Base-by-base conservation (phyloP, 1,140 invertebrate genomes). In the Trypoxylus dichotomus region DNA sequence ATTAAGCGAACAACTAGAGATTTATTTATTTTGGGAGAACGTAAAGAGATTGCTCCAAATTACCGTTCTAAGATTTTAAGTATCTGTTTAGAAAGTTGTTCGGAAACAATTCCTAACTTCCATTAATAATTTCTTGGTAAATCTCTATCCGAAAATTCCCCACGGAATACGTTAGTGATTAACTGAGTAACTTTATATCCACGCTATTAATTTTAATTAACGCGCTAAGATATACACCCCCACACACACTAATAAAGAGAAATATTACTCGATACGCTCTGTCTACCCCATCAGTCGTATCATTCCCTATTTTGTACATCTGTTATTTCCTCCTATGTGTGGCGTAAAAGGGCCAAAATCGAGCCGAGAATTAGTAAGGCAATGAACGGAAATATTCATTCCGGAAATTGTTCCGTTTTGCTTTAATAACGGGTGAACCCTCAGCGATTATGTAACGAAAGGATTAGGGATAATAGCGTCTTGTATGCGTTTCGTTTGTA, bases 111-210 rank as follows among this genome's bases (percentile, higher is more conserved):
- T 27, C 24, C 60, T 15, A 68, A 68, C 19, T 24, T 68, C 13
- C 21, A 68, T 68, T 68, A 25, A 24, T 24, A 68, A 68, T 29
- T 27, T 13, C 60, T 7, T 8, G 8, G 60, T 15, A 68, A 68
- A 68, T 68, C 60, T 68, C 60, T 68, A 24, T 68, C 60, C 60
- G 60, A 68, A 68, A 68, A 68, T 27, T 68, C 60, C 60, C 60
- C 19, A 29, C 25, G 27, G 60, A 13, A 24, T 10, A 68, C 60
- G 8, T 27, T 29, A 68, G 24, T 68, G 60, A 68, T 68, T 68
- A 68, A 68, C 60, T 29, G 10, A 13, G 24, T 29, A 68, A 68
- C 60, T 68, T 68, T 68, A 29, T 68, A 68, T 68, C 60, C 60
- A 24, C 13, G 21, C 27, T 68, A 68, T 68, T 68, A 68, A 68